Evolutionary conservation across 1,140 invertebrate species (phyloP).

Genomic region (Ceratosolen fusciceps): DNA sequence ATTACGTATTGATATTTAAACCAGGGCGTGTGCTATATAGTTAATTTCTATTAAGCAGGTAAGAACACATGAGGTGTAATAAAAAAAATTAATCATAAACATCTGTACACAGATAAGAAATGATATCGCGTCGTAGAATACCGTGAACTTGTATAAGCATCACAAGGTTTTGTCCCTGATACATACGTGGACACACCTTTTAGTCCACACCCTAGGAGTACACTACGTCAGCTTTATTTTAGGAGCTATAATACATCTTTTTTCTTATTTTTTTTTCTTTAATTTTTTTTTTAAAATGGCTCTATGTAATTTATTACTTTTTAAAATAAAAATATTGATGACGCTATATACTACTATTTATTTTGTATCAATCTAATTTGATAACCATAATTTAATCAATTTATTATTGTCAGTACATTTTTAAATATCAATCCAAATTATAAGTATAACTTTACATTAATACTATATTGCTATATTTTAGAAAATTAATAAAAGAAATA

Average conservation of each 20-base stretch:
- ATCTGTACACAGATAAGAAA: neutral
- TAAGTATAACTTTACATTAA: too few relatives aligned
- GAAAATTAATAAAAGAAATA: too few relatives aligned
- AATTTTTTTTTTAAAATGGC: neutral
- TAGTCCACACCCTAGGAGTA: slow-evolving; percentile 33
- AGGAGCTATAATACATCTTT: neutral
- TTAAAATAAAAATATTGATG: neutral
- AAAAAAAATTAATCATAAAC: neutral
- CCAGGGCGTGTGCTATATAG: neutral
- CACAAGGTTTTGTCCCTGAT: neutral
- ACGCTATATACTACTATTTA: neutral
- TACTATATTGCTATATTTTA: too few relatives aligned
- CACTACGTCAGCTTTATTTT: neutral
- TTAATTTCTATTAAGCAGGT: neutral
- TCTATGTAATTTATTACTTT: slow-evolving; percentile 29
- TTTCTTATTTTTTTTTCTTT: neutral
- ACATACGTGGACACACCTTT: slow-evolving; percentile 30
- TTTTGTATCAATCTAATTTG: neutral
- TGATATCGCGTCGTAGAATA: neutral
- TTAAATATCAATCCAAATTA: too few relatives aligned
- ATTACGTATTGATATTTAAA: neutral
- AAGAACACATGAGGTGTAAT: neutral
- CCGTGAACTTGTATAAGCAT: neutral
- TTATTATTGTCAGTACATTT: too few relatives aligned
- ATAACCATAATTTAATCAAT: too few relatives aligned